These are phyloP conservation scores for Zele albiditarsus DNA, from an alignment of 2,888 invertebrate species.

Conservation along the genomic window DNA sequence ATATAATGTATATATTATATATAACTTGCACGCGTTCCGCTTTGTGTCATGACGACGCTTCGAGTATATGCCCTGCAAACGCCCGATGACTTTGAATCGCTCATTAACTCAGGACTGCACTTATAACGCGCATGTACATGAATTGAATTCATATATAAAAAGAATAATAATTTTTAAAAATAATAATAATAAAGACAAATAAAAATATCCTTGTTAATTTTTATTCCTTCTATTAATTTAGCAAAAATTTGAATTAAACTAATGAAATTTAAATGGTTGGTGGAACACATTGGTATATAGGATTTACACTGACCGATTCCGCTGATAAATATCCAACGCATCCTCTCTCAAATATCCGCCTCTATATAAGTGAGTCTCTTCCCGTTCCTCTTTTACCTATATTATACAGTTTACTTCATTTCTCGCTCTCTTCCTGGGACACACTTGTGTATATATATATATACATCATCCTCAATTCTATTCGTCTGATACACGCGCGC, in stretches of 20 bases:
- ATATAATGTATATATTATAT: background rate
- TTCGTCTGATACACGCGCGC: conserved; percentile 4
- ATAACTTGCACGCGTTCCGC: conserved; percentile 51
- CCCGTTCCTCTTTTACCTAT: conserved; percentile 8
- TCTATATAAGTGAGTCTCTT: background rate
- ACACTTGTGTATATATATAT: conserved; percentile 18
- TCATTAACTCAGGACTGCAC: conserved; percentile 59
- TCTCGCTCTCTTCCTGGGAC: conserved; percentile 12
- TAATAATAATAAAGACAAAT: background rate
- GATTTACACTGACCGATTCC: conserved; percentile 58
- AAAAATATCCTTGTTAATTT: too few relatives aligned
- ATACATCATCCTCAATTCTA: conserved; percentile 15
- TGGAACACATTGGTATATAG: conserved; percentile 52
- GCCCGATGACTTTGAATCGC: conserved; percentile 64
- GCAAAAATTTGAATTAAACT: background rate
- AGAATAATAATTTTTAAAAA: background rate
- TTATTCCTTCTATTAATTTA: background rate
- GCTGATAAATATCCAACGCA: conserved; percentile 51
- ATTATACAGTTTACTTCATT: conserved; percentile 5
- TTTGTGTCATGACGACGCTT: conserved; percentile 68
- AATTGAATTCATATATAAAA: background rate
- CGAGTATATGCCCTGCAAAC: conserved; percentile 67
- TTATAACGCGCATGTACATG: background rate
- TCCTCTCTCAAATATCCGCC: conserved; percentile 45
- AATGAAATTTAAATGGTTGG: conserved; percentile 39